Conservation (phyloP, 53 echinoderm and acorn worm species). For the Echinometra lucunter region DNA sequence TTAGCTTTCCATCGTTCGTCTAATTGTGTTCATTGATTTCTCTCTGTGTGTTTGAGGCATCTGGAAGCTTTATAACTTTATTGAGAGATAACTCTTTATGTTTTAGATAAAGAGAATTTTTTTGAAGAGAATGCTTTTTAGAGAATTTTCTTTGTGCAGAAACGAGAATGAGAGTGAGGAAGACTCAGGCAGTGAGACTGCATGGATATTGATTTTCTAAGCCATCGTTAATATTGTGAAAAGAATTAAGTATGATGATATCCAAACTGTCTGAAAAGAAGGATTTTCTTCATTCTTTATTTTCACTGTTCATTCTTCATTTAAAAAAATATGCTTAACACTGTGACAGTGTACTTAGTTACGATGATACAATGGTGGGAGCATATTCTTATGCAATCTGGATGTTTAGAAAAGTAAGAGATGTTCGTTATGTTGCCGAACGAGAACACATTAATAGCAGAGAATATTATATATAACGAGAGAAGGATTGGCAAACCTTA, state of each 20-base stretch:
- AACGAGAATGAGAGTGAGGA: not conserved
- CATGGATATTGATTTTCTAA: not conserved
- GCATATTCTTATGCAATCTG: not conserved
- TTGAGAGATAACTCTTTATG: not conserved
- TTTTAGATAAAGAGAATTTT: not conserved
- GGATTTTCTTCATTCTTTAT: not conserved
- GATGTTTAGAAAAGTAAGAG: not conserved
- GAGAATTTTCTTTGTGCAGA: no score
- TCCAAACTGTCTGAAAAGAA: not conserved
- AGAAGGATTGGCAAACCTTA: not conserved
- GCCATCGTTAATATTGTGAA: not conserved
- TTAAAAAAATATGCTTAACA: not conserved
- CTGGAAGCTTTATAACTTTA: not conserved
- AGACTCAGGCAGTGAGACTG: not conserved
- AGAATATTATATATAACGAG: not conserved
- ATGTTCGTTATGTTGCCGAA: not conserved
- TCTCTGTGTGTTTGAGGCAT: not conserved
- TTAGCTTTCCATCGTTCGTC: not conserved
- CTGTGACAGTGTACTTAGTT: not conserved
- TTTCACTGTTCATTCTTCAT: not conserved
- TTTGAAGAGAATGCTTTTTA: not conserved
- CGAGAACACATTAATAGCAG: not conserved
- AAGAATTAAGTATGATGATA: not conserved
- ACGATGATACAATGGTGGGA: not conserved
- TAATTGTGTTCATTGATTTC: slow-evolving; percentile 30